Evolutionary conservation across 2,797 vertebrate species (phyloP).

Genomic region (Syndactyla subalaris): DNA sequence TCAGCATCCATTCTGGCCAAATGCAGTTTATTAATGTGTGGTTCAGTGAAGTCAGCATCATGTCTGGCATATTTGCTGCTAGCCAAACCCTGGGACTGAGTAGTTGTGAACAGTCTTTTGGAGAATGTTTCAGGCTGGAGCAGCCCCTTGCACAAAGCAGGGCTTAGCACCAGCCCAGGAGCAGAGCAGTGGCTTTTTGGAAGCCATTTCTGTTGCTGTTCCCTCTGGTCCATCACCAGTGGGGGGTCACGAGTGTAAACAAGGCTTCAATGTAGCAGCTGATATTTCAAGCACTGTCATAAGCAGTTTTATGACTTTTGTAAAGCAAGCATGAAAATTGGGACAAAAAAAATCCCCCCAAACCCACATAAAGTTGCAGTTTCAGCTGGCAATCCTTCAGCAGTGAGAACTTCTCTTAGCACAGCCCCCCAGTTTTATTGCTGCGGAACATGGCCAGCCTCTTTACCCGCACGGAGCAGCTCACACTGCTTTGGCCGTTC

Average conservation of each 20-base stretch:
- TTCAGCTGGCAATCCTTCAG: neutral
- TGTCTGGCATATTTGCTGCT: neutral
- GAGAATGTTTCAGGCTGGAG: neutral
- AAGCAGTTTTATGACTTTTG: neutral
- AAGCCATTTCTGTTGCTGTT: neutral
- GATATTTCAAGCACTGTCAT: neutral
- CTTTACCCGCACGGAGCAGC: neutral
- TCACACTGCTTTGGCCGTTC: rapidly evolving
- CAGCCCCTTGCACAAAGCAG: neutral
- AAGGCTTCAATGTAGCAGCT: neutral
- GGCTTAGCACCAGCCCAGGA: neutral
- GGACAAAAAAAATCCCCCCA: neutral
- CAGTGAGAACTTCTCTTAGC: neutral
- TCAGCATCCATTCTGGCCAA: neutral
- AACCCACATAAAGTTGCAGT: neutral
- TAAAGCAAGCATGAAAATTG: neutral
- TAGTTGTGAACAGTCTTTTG: rapidly evolving
- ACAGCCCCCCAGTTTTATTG: neutral
- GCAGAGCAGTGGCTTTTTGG: neutral
- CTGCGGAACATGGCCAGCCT: neutral
- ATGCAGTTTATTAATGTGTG: neutral
- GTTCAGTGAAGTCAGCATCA: neutral
- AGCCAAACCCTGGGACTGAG: neutral
- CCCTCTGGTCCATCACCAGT: neutral
- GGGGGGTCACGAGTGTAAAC: rapidly evolving